A percentile compares a stretch with the other conserved stretches of the same genome.
Conservation (phyloP, 2,113 vertebrate species). For the Struthio camelus region DNA sequence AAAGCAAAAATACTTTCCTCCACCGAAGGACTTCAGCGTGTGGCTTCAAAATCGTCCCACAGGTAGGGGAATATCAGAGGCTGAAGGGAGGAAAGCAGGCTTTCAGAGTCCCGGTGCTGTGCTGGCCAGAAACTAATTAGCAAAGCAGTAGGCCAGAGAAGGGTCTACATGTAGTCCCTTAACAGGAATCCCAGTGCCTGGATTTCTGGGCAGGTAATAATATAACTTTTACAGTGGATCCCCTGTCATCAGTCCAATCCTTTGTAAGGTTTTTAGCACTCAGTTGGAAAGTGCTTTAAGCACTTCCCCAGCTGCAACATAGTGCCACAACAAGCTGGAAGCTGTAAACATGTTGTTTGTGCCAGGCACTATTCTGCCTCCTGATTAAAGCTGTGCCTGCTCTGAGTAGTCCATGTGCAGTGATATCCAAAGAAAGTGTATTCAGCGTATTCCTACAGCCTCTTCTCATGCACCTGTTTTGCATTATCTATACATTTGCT, state of each 20-base stretch:
- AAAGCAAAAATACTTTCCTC: not conserved
- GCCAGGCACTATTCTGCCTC: not conserved
- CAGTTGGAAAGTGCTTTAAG: not conserved
- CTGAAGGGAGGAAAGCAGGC: not conserved
- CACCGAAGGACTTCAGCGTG: not conserved
- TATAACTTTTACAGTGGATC: not conserved
- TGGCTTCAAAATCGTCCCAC: not conserved
- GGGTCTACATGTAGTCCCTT: not conserved
- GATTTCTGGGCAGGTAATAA: not conserved
- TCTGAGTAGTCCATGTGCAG: not conserved
- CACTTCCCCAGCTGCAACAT: not conserved
- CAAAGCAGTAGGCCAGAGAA: not conserved
- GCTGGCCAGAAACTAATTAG: not conserved
- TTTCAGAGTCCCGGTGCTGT: not conserved
- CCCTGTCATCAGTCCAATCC: not conserved
- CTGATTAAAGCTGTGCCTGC: not conserved
- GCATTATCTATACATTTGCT: constrained; percentile 15
- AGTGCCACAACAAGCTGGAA: not conserved
- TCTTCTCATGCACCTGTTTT: not conserved
- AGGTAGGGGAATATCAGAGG: not conserved
- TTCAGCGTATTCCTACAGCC: not conserved
- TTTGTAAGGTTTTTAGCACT: not conserved
- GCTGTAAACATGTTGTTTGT: not conserved
- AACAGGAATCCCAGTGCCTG: not conserved
- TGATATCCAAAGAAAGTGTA: not conserved